Percentiles rank a stretch among this genome's conserved stretches.
Conservation (phyloP, 2,797 vertebrate genomes). For the Arremon aurantiirostris region DNA sequence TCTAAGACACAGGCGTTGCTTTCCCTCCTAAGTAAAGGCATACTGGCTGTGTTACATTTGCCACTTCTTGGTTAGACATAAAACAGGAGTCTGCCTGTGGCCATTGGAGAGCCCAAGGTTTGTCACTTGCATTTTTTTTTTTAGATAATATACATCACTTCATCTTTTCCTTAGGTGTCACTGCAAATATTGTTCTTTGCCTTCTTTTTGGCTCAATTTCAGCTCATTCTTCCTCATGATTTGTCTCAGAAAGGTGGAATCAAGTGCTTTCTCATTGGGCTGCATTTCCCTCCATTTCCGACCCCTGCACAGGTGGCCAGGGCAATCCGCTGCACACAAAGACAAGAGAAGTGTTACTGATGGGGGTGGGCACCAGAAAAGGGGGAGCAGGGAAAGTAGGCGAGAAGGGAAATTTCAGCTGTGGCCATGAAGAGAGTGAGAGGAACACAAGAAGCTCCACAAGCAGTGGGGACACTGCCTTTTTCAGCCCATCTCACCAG, state of each 20-base stretch:
- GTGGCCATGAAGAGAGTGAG: not conserved
- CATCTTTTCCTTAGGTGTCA: not conserved
- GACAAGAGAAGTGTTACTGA: not conserved
- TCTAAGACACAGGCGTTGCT: not conserved
- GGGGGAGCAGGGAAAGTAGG: not conserved
- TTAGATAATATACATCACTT: not conserved
- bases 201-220: not conserved
- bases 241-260: not conserved
- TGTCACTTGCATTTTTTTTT: not conserved
- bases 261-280: not conserved
- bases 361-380: not conserved
- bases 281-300: rapidly evolving
- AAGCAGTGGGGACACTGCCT: not conserved
- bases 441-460: not conserved
- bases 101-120: not conserved
- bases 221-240: not conserved
- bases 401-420: not conserved
- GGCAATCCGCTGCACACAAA: not conserved
- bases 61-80: not conserved
- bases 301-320: not conserved
- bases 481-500: not conserved
- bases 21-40: not conserved
- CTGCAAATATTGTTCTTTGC: not conserved
- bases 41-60: not conserved
- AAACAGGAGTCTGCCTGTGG: not conserved